phyloP scores from a whole-genome alignment of 2,888 invertebrate species.

The Troides aeacus region DNA sequence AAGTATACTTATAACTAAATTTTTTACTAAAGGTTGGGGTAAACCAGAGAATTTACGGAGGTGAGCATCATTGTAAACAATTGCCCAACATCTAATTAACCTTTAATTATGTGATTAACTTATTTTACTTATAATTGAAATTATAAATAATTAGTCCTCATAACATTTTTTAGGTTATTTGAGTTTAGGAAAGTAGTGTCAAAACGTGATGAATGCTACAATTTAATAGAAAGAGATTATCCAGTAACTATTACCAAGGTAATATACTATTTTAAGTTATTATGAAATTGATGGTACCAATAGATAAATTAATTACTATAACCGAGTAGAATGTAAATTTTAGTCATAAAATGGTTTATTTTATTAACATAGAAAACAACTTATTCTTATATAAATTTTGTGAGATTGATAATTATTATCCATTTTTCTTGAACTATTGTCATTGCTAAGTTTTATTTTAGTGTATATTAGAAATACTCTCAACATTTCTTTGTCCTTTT shows the following conservation, averaged over 20 bases:
- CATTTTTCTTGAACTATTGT: too few relatives aligned
- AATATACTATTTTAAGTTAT: conserved; percentile 36
- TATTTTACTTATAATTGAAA: not conserved
- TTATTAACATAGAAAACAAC: too few relatives aligned
- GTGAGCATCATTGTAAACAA: conserved; percentile 65
- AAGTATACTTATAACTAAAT: conserved; percentile 91
- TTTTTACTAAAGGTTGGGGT: conserved; percentile 98
- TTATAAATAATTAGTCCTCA: conserved; percentile 18
- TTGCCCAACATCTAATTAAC: conserved; percentile 29
- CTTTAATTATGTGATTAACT: conserved; percentile 26
- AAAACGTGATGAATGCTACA: conserved; percentile 89
- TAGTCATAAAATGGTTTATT: too few relatives aligned
- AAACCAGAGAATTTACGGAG: conserved; percentile 93
- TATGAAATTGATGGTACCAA: too few relatives aligned
- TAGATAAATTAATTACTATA: too few relatives aligned
- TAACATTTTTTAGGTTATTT: conserved; percentile 86
- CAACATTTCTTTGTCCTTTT: too few relatives aligned
- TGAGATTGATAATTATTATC: too few relatives aligned
- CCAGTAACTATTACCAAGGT: conserved; percentile 93
- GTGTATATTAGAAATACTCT: too few relatives aligned
- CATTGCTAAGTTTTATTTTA: too few relatives aligned
- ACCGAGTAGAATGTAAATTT: too few relatives aligned
- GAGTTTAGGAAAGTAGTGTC: conserved; percentile 93
- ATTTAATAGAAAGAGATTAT: conserved; percentile 89
- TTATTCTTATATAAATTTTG: too few relatives aligned